Evolutionary conservation across 1,140 invertebrate species (phyloP), one percentile per base, ranked within the genome.

Genomic region (Goniozus legneri): DNA sequence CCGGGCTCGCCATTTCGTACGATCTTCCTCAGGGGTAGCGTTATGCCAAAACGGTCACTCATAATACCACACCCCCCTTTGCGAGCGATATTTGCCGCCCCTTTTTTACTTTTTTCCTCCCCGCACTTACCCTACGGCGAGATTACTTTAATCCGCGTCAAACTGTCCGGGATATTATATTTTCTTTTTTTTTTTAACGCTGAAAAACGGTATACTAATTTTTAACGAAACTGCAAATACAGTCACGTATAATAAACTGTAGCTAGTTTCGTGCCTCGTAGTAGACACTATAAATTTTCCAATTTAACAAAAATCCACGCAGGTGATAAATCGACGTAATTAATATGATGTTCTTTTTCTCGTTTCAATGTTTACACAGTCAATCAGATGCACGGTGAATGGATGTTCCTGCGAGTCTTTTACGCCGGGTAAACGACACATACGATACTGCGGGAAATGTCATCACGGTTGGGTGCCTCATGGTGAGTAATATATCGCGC

Each of bases 381-480:
- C 83, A 13, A 87, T 88, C 56, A 79, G 81, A 58, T 89, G 87
- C 62, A 88, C 87, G 3, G 76, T 84, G 3, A 83, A 79, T 27
- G 83, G 78, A 50, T 89, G 87, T 62, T 71, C 77, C 37, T 89
- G 87, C 65, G 85, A 88, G 37, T 86, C 85, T 50, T 89, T 89
- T 69, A 79, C 81, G n/a, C 86, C 86, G 8, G 84, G 84, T 30
- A 87, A 86, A 65, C 65, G 79, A 37, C 80, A 84, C 58, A 77
- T 88, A 19, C 80, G 87, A 13, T 82, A 80, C 59, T 89, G 87
- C 74, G 84, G 85, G 52, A 81, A 80, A 33, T 89, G 87, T 63
- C 83, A 82, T 55, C 87, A 89, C 65, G 85, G 86, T 41, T 89
- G 86, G 86, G 86, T 89, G 36, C 82, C 83, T 45, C 87, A 89